Percentiles rank a stretch among this genome's conserved stretches.
Conservation (phyloP, 2,888 invertebrate species). For the Nemoura dubitans region DNA sequence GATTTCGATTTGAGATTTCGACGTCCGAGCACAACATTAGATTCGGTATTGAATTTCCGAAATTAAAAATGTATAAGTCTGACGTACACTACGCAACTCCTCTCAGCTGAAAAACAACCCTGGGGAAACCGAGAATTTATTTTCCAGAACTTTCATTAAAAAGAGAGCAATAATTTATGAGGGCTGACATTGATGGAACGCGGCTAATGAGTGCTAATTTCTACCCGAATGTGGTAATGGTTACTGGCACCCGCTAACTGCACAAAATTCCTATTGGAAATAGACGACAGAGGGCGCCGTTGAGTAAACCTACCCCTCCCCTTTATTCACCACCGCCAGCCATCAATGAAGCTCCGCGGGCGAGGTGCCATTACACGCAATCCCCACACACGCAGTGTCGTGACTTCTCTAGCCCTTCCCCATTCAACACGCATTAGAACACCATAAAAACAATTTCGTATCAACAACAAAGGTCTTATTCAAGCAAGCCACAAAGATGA, state of each 20-base stretch:
- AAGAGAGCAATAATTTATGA: conserved; percentile 33
- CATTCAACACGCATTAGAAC: neutral
- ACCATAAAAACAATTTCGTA: neutral
- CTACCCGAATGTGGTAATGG: conserved; percentile 16
- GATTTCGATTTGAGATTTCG: neutral
- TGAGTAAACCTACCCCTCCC: neutral
- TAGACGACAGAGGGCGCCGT: neutral
- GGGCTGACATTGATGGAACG: conserved; percentile 36
- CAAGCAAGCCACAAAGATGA: neutral
- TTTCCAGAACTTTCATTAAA: conserved; percentile 34
- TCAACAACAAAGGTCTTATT: conserved; percentile 3
- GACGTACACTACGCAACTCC: neutral
- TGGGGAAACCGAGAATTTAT: conserved; percentile 24
- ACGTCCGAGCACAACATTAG: neutral
- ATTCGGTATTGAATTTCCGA: conserved; percentile 21
- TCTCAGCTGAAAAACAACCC: neutral
- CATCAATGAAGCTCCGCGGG: neutral
- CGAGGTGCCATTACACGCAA: neutral
- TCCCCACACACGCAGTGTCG: neutral
- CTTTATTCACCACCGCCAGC: neutral
- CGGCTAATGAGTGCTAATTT: conserved; percentile 36
- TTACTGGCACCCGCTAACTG: neutral
- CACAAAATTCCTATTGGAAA: conserved; percentile 28
- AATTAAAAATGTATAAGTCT: conserved; percentile 27
- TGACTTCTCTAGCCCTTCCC: neutral